phyloP scores from a whole-genome alignment of 2,888 invertebrate genomes.

The Ashinkailepas kermadecensis region DNA sequence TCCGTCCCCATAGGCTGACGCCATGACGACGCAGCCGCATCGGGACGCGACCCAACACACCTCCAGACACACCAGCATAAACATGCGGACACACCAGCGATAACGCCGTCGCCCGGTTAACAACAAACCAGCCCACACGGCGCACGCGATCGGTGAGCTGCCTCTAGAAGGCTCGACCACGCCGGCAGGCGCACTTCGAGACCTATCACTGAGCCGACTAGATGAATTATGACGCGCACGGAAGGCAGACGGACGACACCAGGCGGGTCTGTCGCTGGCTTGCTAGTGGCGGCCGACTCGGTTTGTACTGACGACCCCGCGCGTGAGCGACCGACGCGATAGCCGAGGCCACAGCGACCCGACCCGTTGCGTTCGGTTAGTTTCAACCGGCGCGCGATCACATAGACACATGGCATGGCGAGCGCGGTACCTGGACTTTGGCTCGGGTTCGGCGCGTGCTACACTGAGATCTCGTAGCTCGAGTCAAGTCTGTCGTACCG shows the following conservation, averaged over 20 bases:
- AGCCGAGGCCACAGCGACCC: neutral
- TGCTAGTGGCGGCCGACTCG: neutral
- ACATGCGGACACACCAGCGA: neutral
- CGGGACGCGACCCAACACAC: neutral
- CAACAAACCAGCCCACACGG: neutral
- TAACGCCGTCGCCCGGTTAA: neutral
- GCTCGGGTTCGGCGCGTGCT: neutral
- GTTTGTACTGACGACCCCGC: conserved; percentile 5
- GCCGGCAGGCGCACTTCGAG: too few relatives aligned
- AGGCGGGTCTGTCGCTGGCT: neutral
- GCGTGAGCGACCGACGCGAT: neutral
- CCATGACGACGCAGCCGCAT: too few relatives aligned
- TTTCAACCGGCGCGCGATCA: neutral
- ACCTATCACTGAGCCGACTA: conserved; percentile 1
- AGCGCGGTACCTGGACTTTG: neutral
- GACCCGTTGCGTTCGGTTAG: neutral
- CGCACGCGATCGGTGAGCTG: too few relatives aligned
- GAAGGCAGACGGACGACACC: neutral
- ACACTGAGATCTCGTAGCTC: conserved; percentile 4
- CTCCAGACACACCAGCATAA: neutral
- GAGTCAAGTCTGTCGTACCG: neutral
- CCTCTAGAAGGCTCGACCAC: too few relatives aligned
- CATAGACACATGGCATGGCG: neutral
- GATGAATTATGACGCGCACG: neutral
- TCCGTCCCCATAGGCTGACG: too few relatives aligned